Evolutionary conservation across 1,140 invertebrate genomes (phyloP).

Genomic region (Leptoteleia sp.): DNA sequence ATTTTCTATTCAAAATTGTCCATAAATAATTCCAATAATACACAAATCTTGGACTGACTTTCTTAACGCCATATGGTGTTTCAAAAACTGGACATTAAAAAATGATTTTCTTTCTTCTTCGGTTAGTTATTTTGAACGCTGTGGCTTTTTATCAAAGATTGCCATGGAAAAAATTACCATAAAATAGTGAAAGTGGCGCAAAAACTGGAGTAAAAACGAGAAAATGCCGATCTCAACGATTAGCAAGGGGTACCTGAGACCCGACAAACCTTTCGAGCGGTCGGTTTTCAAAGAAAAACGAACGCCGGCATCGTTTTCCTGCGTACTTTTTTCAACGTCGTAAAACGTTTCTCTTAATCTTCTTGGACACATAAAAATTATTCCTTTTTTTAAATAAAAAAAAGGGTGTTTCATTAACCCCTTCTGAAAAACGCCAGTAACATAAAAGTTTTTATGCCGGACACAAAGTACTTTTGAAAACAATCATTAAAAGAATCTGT

Average conservation of each 20-base stretch:
- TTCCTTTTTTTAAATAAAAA: not conserved
- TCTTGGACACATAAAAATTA: not conserved
- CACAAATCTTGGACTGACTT: no score
- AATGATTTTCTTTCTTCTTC: no score
- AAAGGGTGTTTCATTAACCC: constrained; percentile 4
- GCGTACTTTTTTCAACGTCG: constrained; percentile 8
- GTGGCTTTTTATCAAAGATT: constrained; percentile 11
- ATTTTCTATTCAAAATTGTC: no score
- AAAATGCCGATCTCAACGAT: constrained; percentile 14
- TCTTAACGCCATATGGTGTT: no score
- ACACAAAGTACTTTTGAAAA: no score
- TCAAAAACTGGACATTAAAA: no score
- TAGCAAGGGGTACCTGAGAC: constrained; percentile 18
- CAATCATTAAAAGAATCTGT: no score
- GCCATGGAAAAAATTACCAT: constrained; percentile 15
- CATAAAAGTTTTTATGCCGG: no score
- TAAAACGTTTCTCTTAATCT: constrained; percentile 18
- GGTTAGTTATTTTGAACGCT: no score
- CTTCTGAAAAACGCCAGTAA: no score
- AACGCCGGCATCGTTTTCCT: not conserved
- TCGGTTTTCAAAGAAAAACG: constrained; percentile 18
- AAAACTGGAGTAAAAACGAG: constrained; percentile 36
- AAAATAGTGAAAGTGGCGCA: constrained; percentile 29
- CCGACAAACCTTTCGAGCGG: constrained; percentile 8
- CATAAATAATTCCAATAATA: no score